Percentiles rank a stretch among this genome's conserved stretches.
These are phyloP conservation scores for Ia io DNA, from an alignment of 2,113 vertebrate genomes.

Conservation along the genomic window DNA sequence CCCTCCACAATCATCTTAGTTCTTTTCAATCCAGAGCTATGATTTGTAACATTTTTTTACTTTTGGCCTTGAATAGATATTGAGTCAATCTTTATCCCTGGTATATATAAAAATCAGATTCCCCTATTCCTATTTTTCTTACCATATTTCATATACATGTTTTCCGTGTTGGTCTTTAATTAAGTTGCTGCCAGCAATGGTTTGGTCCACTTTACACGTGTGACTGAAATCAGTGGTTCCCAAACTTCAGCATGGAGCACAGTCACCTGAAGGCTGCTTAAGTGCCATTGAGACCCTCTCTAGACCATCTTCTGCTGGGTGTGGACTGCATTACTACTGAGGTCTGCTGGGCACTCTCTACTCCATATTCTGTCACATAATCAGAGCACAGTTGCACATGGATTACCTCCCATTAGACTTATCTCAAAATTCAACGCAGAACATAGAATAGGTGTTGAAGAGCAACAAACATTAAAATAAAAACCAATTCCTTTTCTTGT, in stretches of 20 bases:
- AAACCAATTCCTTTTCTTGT: background rate
- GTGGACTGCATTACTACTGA: accelerated
- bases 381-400: accelerated
- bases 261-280: background rate
- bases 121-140: background rate
- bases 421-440: background rate
- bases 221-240: background rate
- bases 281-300: accelerated
- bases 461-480: background rate
- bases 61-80: background rate
- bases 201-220: accelerated
- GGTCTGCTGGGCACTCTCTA: accelerated
- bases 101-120: no score
- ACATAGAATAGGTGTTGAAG: accelerated
- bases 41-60: background rate
- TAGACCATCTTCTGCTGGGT: accelerated
- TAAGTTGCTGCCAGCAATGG: accelerated
- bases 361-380: accelerated
- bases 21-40: background rate
- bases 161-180: background rate
- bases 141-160: accelerated
- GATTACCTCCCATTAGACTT: background rate
- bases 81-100: background rate
- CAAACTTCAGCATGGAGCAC: background rate
- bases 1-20: background rate